Evolutionary conservation across 2,113 vertebrate genomes (phyloP), one percentile per base, ranked within the genome.

Genomic region (Azemiops feae): DNA sequence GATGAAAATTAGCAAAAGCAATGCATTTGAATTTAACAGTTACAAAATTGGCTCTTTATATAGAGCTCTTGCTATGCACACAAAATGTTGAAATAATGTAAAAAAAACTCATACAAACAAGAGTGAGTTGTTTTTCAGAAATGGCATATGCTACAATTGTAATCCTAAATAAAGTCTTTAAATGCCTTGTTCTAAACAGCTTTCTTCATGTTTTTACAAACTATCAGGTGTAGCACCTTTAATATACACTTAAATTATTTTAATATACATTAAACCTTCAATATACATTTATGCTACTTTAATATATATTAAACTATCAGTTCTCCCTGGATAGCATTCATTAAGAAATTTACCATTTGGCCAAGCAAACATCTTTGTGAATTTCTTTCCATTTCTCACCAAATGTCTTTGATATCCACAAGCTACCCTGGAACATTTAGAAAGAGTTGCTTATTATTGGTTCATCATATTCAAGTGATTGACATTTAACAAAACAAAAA

Each of bases 351-450:
- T 97, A 99, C 99, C 99, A 99, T 97, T 99, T 99, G 92, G 98
- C 98, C 95, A 99, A 96, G 96, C 98, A 99, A 89, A 99, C 99
- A 87, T 96, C 98, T 96, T 97, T 96, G 87, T 99, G 98, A 95
- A 99, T 97, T 97, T 98, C 98, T 91, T 93, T 97, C 99, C 99
- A 99, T 85, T 85, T 98, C 92, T 54, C 96, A 53, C 98, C 99
- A 94, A 99, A 98, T 96, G 99, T 97, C 95, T 97, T 97, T 91
- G 99, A 99, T 94, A 99, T 92, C 99, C 98, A 99, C 91, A 99
- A 97, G 74, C 98, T 98, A 87, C 98, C 98, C 99, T 99, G 97
- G 95, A 96, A 97, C 11, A 87, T 86, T 55, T 55, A 86, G 55
- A 92, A 53, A 91, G 39, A 85, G 45, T 45, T 92, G 87, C 5